Evolutionary conservation across 2,113 vertebrate species (phyloP).

Genomic region (Elachura formosa): DNA sequence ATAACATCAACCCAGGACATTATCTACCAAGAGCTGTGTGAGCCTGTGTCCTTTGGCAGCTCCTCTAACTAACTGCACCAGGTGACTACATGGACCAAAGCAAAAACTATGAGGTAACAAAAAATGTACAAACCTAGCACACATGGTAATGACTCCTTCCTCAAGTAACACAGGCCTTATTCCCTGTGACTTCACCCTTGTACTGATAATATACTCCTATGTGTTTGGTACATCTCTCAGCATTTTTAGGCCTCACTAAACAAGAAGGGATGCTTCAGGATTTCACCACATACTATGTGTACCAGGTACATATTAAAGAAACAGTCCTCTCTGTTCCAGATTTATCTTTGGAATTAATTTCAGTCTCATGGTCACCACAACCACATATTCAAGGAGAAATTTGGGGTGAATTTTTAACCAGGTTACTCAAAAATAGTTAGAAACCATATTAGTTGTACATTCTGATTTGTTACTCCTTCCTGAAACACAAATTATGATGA

Average conservation of each 20-base stretch:
- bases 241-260: neutral
- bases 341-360: neutral
- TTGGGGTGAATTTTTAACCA: neutral
- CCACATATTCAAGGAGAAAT: neutral
- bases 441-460: neutral
- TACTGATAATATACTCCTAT: too few relatives aligned
- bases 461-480: neutral
- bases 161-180: neutral
- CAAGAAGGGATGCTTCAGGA: neutral
- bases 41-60: neutral
- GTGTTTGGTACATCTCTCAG: neutral
- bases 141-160: neutral
- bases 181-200: neutral
- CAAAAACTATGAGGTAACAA: rapidly evolving
- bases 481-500: neutral
- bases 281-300: neutral
- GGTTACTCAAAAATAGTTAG: neutral
- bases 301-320: neutral
- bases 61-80: neutral
- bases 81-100: neutral
- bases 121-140: neutral
- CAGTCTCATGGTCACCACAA: neutral
- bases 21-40: neutral
- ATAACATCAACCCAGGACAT: too few relatives aligned
- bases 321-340: neutral